Evolutionary conservation across 2,797 vertebrate species (phyloP).

Genomic region (Lepus oiostolus): DNA sequence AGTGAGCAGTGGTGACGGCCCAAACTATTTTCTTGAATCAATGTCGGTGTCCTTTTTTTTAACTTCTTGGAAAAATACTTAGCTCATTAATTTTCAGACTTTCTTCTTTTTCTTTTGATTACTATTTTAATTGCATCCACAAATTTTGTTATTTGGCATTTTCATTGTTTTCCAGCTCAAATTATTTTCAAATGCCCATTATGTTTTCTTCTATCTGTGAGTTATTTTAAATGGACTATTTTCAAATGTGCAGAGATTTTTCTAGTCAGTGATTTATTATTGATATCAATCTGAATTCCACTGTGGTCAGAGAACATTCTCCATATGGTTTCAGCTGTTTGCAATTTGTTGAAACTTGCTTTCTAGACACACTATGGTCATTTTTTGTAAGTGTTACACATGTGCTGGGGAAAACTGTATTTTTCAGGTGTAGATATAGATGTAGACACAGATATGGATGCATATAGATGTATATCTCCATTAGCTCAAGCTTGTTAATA

Average conservation of each 20-base stretch:
- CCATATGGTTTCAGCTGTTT: background rate
- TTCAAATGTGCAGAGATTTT: slow-evolving; percentile 47
- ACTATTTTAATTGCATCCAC: background rate
- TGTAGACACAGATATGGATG: background rate
- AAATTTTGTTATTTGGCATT: slow-evolving; percentile 45
- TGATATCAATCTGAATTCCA: slow-evolving; percentile 40
- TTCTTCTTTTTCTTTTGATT: slow-evolving; percentile 48
- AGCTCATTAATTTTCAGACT: slow-evolving; percentile 8
- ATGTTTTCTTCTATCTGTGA: slow-evolving; percentile 6
- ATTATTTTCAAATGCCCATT: slow-evolving; percentile 18
- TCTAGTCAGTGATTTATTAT: background rate
- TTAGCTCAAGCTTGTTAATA: background rate
- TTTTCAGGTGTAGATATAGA: background rate
- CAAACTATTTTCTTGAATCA: background rate
- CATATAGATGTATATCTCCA: background rate
- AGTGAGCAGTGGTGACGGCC: no score
- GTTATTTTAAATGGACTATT: slow-evolving; percentile 47
- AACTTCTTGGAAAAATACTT: slow-evolving; percentile 20
- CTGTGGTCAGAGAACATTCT: background rate
- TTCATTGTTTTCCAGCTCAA: slow-evolving; percentile 24
- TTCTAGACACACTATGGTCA: background rate
- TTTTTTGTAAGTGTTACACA: background rate
- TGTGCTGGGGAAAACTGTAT: slow-evolving; percentile 9
- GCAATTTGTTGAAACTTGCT: slow-evolving; percentile 25
- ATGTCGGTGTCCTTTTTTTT: background rate